Evolutionary conservation across 2,888 invertebrate species (phyloP), one percentile per base, ranked within the genome.

Genomic region (Eudemis profundana): DNA sequence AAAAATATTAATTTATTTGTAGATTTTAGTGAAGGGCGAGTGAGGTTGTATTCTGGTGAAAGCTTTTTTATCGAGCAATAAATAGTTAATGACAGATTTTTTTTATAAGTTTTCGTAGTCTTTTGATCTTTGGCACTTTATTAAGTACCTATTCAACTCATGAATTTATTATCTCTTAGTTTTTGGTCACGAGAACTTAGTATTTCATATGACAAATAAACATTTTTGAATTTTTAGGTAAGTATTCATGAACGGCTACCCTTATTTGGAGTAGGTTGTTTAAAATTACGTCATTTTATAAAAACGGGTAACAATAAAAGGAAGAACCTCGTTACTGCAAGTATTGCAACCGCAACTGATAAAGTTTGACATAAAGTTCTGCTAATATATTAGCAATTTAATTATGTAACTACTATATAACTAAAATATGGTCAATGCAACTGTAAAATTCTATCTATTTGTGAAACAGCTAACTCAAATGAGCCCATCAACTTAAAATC

Each of bases 1-100:
- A 38, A 51, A 54, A 66, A 67, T 64, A 69, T 69, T 69, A 64
- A 68, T 62, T 23, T 60, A 42, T 61, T 56, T 40, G 10, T 10
- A 14, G 36, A 5, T 36, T 66, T 27, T 27, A 14, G 7, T 33
- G 0, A 33, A 12, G 1, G n/a, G n/a, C n/a, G n/a, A n/a, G n/a
- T n/a, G n/a, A n/a, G n/a, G n/a, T n/a, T n/a, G n/a, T n/a, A n/a
- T n/a, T n/a, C n/a, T n/a, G n/a, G n/a, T n/a, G n/a, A n/a, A n/a
- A n/a, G n/a, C n/a, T n/a, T n/a, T n/a, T n/a, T n/a, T n/a, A n/a
- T n/a, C n/a, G n/a, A n/a, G n/a, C n/a, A n/a, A n/a, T n/a, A n/a
- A n/a, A n/a, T n/a, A n/a, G n/a, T n/a, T n/a, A n/a, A n/a, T n/a
- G n/a, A n/a, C n/a, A n/a, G n/a, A n/a, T n/a, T n/a, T n/a, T n/a